Evolutionary conservation across 1,140 invertebrate genomes (phyloP).

Genomic region (Drosophila guanche): DNA sequence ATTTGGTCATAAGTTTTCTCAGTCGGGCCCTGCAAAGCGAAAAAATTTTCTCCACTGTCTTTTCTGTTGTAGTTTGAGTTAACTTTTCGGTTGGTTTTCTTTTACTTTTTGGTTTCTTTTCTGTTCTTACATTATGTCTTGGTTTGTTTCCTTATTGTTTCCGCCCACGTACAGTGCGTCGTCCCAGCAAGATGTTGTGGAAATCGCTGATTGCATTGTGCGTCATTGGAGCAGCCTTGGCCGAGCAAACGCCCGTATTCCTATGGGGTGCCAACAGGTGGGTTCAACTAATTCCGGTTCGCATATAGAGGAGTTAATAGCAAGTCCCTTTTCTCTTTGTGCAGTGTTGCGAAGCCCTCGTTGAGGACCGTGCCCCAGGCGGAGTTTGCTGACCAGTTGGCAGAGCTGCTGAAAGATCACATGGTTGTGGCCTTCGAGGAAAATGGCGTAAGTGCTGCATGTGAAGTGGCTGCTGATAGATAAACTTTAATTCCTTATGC

Average conservation of each 20-base stretch:
- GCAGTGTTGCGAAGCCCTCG: constrained; percentile 59
- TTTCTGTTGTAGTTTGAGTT: constrained; percentile 78
- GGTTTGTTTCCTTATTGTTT: constrained; percentile 45
- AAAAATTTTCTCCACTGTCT: constrained; percentile 54
- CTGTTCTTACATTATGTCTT: constrained; percentile 29
- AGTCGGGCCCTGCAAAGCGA: constrained; percentile 42
- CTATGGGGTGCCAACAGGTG: constrained; percentile 81
- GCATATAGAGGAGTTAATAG: constrained; percentile 12
- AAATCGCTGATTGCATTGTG: constrained; percentile 79
- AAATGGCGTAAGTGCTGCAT: constrained; percentile 69
- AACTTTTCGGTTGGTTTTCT: constrained; percentile 74
- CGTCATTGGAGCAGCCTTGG: constrained; percentile 76
- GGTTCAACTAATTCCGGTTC: constrained; percentile 9
- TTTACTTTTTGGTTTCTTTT: constrained; percentile 41
- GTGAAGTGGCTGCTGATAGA: background rate
- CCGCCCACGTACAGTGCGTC: constrained; percentile 43
- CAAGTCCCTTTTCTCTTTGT: background rate
- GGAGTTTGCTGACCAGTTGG: constrained; percentile 62
- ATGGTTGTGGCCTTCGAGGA: constrained; percentile 80
- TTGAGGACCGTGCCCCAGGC: constrained; percentile 61
- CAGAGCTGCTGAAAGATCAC: constrained; percentile 62
- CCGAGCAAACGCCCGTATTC: constrained; percentile 77
- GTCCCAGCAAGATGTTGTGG: constrained; percentile 66
- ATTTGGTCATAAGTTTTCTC: constrained; percentile 60
- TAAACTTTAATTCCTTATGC: background rate